phyloP scores from a whole-genome alignment of 2,113 vertebrate species.

The Suncus etruscus region DNA sequence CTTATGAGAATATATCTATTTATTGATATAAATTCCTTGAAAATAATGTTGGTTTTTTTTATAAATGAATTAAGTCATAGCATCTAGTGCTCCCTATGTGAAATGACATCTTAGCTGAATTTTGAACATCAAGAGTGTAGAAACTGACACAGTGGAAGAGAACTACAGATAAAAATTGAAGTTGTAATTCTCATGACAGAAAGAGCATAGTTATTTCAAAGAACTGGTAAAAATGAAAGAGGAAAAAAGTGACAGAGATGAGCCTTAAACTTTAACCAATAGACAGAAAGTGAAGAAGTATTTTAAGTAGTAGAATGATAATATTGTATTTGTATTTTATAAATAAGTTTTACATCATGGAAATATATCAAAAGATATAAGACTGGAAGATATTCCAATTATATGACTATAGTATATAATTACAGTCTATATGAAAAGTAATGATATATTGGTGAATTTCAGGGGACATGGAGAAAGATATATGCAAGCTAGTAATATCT shows the following conservation, averaged over 20 bases:
- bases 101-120: conserved; percentile 42
- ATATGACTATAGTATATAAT: background rate
- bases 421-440: background rate
- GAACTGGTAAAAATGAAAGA: background rate
- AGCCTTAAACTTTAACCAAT: conserved; percentile 8
- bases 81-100: background rate
- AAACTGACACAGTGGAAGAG: background rate
- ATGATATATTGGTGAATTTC: background rate
- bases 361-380: background rate
- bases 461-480: background rate
- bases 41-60: background rate
- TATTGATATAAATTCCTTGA: background rate
- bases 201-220: background rate
- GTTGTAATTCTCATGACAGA: conserved; percentile 12
- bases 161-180: background rate
- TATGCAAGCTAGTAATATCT: background rate
- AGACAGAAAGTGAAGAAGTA: background rate
- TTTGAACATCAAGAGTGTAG: conserved; percentile 8
- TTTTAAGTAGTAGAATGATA: conserved; percentile 11
- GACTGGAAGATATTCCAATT: background rate
- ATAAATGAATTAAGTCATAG: conserved; percentile 43
- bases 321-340: background rate
- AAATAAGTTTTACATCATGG: background rate
- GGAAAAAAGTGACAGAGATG: background rate
- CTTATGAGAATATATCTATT: background rate